These are phyloP conservation scores for Thymallus thymallus DNA, from an alignment of 2,113 vertebrate genomes.

Conservation along the genomic window DNA sequence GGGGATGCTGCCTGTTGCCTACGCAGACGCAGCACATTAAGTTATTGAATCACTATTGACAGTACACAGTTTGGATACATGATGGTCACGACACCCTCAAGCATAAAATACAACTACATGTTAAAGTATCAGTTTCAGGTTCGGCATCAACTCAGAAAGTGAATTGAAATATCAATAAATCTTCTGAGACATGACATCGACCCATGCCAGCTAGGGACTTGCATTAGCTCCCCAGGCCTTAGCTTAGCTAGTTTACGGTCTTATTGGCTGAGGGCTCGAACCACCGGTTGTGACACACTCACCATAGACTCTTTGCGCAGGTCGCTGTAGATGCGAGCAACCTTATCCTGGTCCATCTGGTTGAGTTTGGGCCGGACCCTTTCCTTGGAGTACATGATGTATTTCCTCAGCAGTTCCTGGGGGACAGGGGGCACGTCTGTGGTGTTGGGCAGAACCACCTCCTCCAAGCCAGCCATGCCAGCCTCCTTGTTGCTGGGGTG, in stretches of 20 bases:
- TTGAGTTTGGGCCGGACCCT: constrained; percentile 91
- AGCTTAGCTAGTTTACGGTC: too few species aligned
- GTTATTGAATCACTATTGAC: too few species aligned
- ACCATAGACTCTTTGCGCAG: constrained; percentile 97
- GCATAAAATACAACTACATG: too few species aligned
- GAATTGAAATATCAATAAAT: too few species aligned
- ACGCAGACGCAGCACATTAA: neutral
- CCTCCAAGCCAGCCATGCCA: constrained; percentile 61
- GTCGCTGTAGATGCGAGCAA: constrained; percentile 97
- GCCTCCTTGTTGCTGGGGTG: constrained; percentile 87
- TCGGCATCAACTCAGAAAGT: too few species aligned
- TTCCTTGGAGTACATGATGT: constrained; percentile 93
- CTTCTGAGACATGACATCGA: too few species aligned
- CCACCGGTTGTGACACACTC: constrained; percentile 39
- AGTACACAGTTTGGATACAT: too few species aligned
- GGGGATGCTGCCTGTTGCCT: constrained; percentile 97
- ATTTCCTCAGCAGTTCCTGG: constrained; percentile 92
- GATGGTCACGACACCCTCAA: too few species aligned
- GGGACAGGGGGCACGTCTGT: constrained; percentile 86
- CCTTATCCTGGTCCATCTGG: constrained; percentile 99
- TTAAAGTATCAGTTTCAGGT: too few species aligned
- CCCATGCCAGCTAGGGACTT: too few species aligned
- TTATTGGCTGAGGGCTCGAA: too few species aligned
- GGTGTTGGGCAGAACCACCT: constrained; percentile 83
- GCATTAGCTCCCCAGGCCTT: too few species aligned